A percentile compares a stretch with the other conserved stretches of the same genome.
Conservation (phyloP, 2,113 vertebrate genomes). For the Pseudorasbora parva region DNA sequence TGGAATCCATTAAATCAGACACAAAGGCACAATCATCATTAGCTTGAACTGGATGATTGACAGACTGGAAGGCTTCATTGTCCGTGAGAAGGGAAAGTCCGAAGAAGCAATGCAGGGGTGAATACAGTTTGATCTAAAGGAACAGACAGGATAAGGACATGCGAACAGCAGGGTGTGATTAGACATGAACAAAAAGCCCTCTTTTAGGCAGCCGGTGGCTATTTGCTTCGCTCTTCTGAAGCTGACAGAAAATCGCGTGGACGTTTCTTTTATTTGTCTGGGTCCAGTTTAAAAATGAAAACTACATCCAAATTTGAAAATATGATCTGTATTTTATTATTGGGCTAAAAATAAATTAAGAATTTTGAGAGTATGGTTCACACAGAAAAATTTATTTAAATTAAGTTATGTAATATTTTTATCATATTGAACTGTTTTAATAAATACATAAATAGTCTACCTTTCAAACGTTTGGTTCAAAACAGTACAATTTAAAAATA, state of each 20-base stretch:
- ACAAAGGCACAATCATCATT: neutral
- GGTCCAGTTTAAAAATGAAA: conserved; percentile 2
- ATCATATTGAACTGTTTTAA: too few species aligned
- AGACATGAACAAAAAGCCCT: conserved; percentile 29
- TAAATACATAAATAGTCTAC: too few species aligned
- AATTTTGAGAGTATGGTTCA: too few species aligned
- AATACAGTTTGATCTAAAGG: conserved; percentile 57
- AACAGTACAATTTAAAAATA: too few species aligned
- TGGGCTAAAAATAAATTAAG: too few species aligned
- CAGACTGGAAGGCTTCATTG: conserved; percentile 39
- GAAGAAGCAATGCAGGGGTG: conserved; percentile 39
- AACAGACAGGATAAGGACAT: conserved; percentile 47
- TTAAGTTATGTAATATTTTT: too few species aligned
- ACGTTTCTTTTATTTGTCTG: conserved; percentile 42
- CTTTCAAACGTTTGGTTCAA: too few species aligned
- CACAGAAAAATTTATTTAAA: too few species aligned
- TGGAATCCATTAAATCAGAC: conserved; percentile 22
- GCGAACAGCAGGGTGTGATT: conserved; percentile 54
- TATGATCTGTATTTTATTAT: neutral
- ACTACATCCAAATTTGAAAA: neutral
- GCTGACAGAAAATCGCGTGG: conserved; percentile 47
- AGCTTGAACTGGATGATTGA: conserved; percentile 3
- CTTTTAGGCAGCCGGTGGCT: conserved; percentile 17
- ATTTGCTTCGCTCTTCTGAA: conserved; percentile 16
- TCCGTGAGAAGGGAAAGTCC: conserved; percentile 18